A percentile compares a stretch with the other conserved stretches of the same genome.
These are phyloP conservation scores for Sebastes cheni DNA, from an alignment of 2,797 vertebrate genomes.

Conservation along the genomic window DNA sequence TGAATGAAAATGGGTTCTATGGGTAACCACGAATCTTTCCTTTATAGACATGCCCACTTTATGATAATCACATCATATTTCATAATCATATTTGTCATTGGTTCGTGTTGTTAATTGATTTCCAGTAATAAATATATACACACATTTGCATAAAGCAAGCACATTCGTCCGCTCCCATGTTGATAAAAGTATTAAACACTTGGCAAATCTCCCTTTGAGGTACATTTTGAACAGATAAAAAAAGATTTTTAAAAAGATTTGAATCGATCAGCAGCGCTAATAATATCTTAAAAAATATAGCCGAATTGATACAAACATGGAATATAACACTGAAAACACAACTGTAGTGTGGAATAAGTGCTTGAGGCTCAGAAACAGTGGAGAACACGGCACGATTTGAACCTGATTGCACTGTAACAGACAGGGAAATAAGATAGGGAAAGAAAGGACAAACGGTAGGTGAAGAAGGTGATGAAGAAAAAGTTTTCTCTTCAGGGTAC, in stretches of 20 bases:
- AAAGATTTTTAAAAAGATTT: neutral
- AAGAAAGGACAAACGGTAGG: neutral
- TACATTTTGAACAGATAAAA: neutral
- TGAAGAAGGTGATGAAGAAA: neutral
- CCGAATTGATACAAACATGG: neutral
- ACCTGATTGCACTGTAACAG: neutral
- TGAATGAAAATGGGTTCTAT: too few species aligned
- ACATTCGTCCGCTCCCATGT: too few species aligned
- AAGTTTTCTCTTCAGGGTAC: conserved; percentile 16
- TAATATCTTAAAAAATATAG: neutral
- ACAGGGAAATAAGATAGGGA: neutral
- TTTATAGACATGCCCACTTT: too few species aligned
- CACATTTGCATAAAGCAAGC: too few species aligned
- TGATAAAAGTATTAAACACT: too few species aligned
- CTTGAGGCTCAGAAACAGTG: neutral
- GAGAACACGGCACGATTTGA: neutral
- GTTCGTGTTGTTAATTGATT: too few species aligned
- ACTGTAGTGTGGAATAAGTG: neutral
- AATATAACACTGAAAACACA: neutral
- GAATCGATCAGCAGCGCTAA: too few species aligned
- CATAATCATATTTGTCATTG: too few species aligned
- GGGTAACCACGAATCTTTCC: too few species aligned
- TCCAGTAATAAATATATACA: too few species aligned
- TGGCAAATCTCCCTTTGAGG: too few species aligned
- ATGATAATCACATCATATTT: too few species aligned